These are phyloP conservation scores for Zapornia atra DNA, from an alignment of 2,113 vertebrate species.

Conservation along the genomic window DNA sequence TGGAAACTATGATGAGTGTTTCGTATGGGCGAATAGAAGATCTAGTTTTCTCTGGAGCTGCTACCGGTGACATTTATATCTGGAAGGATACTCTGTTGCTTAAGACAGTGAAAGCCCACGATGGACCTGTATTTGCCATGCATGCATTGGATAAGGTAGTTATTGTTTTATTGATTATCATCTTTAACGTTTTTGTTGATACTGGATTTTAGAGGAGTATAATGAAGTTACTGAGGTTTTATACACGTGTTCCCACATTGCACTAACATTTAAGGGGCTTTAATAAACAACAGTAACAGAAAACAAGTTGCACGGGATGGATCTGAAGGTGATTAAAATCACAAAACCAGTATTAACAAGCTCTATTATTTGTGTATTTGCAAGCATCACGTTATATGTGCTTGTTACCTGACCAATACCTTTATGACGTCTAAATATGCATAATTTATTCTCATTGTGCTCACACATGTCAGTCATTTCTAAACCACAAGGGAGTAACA, in stretches of 20 bases:
- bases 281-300: background rate
- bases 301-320: background rate
- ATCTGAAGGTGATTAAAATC: background rate
- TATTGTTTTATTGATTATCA: background rate
- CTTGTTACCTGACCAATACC: background rate
- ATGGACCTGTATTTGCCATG: conserved; percentile 96
- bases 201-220: background rate
- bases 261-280: background rate
- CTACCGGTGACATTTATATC: conserved; percentile 94
- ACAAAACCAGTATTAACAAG: background rate
- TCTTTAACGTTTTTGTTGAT: background rate
- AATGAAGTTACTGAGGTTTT: background rate
- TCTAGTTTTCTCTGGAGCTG: conserved; percentile 91
- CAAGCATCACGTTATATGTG: background rate
- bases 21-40: conserved; percentile 91
- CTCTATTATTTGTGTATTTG: background rate
- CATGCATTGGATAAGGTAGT: conserved; percentile 95
- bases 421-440: background rate
- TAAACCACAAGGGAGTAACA: background rate
- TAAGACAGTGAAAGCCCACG: conserved; percentile 95
- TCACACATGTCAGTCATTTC: background rate
- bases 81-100: conserved; percentile 91
- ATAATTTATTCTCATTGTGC: background rate
- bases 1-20: conserved; percentile 97
- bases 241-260: background rate